Percentiles rank a stretch among this genome's conserved stretches.
phyloP scores from a whole-genome alignment of 1,140 invertebrate genomes.

The Himalopsyche phryganea region DNA sequence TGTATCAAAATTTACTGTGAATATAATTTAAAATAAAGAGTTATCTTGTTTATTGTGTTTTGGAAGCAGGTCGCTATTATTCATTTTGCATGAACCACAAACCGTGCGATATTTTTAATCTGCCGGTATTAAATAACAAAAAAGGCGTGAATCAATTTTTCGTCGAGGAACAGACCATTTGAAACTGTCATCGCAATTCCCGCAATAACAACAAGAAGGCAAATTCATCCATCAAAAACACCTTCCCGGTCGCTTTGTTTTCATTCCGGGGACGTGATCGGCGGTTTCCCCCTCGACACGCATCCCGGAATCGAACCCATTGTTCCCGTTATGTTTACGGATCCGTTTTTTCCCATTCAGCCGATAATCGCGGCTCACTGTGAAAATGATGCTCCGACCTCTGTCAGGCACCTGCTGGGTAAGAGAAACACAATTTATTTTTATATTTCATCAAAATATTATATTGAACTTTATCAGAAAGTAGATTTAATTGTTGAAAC shows the following conservation, averaged over 20 bases:
- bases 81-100: too few relatives aligned
- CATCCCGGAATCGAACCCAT: too few relatives aligned
- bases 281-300: too few relatives aligned
- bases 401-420: conserved; percentile 14
- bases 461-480: too few relatives aligned
- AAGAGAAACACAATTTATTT: background rate
- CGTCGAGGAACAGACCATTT: conserved; percentile 23
- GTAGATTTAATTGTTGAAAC: too few relatives aligned
- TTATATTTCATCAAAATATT: too few relatives aligned
- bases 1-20: too few relatives aligned
- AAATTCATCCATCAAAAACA: conserved; percentile 26
- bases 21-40: too few relatives aligned
- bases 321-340: conserved; percentile 5
- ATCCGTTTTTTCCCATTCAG: conserved; percentile 14
- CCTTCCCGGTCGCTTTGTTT: conserved; percentile 11
- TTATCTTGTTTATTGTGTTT: too few relatives aligned
- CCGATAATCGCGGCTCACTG: conserved; percentile 14
- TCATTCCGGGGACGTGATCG: conserved; percentile 3
- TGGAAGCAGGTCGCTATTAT: too few relatives aligned
- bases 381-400: conserved; percentile 16
- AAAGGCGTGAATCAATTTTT: conserved; percentile 12
- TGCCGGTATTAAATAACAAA: background rate
- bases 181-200: conserved; percentile 27
- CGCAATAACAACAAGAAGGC: background rate
- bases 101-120: too few relatives aligned